Evolutionary conservation across 1,140 invertebrate genomes (phyloP).

Genomic region (Formica exsecta): DNA sequence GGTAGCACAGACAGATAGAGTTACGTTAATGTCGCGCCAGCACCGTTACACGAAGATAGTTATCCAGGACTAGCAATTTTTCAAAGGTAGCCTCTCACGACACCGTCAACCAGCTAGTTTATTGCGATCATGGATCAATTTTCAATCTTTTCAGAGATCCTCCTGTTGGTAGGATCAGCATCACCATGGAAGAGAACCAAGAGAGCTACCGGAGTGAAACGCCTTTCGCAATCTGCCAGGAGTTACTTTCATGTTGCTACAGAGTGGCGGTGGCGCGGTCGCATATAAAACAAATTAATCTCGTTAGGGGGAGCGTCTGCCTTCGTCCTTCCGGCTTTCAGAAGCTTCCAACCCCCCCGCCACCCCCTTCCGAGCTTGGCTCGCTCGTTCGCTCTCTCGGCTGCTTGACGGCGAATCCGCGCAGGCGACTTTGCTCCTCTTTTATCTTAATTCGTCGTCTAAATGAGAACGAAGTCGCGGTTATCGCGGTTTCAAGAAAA

Average conservation of each 20-base stretch:
- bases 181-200: conserved; percentile 34
- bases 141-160: conserved; percentile 61
- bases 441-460: conserved; percentile 79
- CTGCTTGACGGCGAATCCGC: conserved; percentile 69
- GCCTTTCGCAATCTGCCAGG: conserved; percentile 81
- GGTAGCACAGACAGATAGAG: conserved; percentile 33
- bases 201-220: conserved; percentile 72
- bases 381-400: conserved; percentile 33
- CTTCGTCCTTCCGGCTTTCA: conserved; percentile 77
- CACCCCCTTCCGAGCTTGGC: background rate
- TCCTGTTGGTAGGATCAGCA: conserved; percentile 50
- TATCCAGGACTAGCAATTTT: conserved; percentile 57
- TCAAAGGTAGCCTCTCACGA: conserved; percentile 55
- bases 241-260: conserved; percentile 81
- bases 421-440: conserved; percentile 74
- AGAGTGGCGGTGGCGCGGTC: conserved; percentile 79
- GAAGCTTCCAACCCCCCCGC: conserved; percentile 57
- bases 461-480: conserved; percentile 76
- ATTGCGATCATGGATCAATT: conserved; percentile 62
- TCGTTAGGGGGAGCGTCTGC: conserved; percentile 81
- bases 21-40: conserved; percentile 52
- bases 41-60: conserved; percentile 41
- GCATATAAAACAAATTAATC: conserved; percentile 85
- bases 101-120: conserved; percentile 53
- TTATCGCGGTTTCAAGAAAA: conserved; percentile 70